Evolutionary conservation across 2,797 vertebrate species (phyloP).

Genomic region (Artibeus lituratus): DNA sequence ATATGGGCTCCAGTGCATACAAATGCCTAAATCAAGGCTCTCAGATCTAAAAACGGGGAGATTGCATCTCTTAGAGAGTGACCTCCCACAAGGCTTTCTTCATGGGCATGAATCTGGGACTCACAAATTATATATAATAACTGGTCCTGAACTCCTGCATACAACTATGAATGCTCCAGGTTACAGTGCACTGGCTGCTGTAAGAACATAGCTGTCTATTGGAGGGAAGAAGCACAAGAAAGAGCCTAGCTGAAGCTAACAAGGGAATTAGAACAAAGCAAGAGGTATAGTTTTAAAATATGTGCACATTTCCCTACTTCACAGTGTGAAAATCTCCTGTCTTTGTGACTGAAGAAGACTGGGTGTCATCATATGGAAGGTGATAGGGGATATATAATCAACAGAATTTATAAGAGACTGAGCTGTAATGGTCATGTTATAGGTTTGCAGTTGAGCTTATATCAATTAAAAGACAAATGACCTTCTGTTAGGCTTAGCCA

Average conservation of each 20-base stretch:
- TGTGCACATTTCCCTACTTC: background rate
- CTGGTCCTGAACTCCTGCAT: background rate
- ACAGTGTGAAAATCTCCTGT: background rate
- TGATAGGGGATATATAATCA: background rate
- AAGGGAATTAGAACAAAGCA: background rate
- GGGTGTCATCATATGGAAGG: slow-evolving; percentile 31
- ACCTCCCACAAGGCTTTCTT: background rate
- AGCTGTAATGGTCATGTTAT: slow-evolving; percentile 71
- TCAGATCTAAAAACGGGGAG: background rate
- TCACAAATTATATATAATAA: background rate
- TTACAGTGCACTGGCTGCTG: background rate
- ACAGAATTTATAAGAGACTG: slow-evolving; percentile 15
- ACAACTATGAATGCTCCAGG: background rate
- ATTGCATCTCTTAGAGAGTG: background rate
- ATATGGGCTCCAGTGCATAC: background rate
- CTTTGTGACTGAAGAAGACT: background rate
- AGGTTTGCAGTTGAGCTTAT: slow-evolving; percentile 77
- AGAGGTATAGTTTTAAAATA: background rate
- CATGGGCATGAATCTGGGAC: background rate
- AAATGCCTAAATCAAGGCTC: background rate
- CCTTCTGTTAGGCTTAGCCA: slow-evolving; percentile 79
- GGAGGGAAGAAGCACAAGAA: background rate
- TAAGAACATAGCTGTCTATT: background rate
- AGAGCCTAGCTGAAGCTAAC: background rate
- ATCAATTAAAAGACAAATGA: slow-evolving; percentile 84